Evolutionary conservation across 2,113 vertebrate genomes (phyloP), one percentile per base, ranked within the genome.

Genomic region (Cynopterus brachyotis): DNA sequence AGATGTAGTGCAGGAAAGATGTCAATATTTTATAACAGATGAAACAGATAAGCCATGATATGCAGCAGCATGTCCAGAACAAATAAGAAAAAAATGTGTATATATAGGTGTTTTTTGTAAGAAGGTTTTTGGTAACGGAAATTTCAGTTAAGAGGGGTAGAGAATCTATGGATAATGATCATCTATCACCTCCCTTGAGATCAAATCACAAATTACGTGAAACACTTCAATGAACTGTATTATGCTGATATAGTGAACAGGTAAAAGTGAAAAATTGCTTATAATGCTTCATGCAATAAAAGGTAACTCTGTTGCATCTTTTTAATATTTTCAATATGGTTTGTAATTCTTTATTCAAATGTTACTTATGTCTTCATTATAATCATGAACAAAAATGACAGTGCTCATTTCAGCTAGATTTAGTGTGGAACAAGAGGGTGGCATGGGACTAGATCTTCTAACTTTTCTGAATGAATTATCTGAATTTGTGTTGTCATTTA

Each of bases 401-500:
- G 5, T 8, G 5, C 78, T 97, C 2, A 0, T 95, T 95, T 70
- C 19, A 87, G 66, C 78, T 96, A 87, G 62, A 96, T 30, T 66
- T 89, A 89, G 60, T 84, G 42, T 78, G 19, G 87, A 81, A 1
- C 26, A 62, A 32, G 10, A 12, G 9, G 16, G 79, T 13, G 20
- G 24, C 5, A 4, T 12, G 19, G 40, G 30, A 26, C 16, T 45
- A 35, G 8, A 19, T 28, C 10, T 90, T 88, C 24, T 35, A 86
- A 76, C 15, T 96, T 84, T 87, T 96, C 96, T 83, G 95, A 97
- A 85, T 53, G 17, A 98, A 89, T 57, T 42, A 91, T 94, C 95
- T 97, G 82, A 98, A 96, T 96, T 84, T 92, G n/a, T 89, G 60
- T 97, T 98, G 97, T 97, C 75, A 94, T 97, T 98, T 98, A 96